phyloP scores from a whole-genome alignment of 2,888 invertebrate species.

The Aphelenchoides bicaudatus region DNA sequence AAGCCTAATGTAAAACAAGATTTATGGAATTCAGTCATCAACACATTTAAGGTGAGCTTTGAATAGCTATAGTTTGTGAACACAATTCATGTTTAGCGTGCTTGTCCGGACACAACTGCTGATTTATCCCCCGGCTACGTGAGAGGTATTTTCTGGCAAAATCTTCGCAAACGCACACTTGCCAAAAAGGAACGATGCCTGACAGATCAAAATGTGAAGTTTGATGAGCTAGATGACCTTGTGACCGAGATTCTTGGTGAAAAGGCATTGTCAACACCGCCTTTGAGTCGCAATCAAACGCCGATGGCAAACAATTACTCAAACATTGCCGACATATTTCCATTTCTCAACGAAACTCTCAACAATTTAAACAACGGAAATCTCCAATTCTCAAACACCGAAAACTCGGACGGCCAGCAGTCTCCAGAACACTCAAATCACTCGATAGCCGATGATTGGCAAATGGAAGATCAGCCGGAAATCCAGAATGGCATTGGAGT shows the following conservation, averaged over 20 bases:
- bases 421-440: constrained; percentile 8
- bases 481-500: not conserved
- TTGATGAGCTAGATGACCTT: constrained; percentile 19
- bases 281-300: not conserved
- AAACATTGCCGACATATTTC: constrained; percentile 15
- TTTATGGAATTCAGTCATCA: constrained; percentile 11
- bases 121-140: constrained; percentile 15
- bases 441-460: constrained; percentile 5
- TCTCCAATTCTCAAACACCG: not conserved
- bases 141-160: constrained; percentile 19
- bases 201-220: constrained; percentile 19
- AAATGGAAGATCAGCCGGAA: not conserved
- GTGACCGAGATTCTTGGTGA: constrained; percentile 15
- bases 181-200: constrained; percentile 14
- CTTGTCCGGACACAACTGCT: constrained; percentile 18
- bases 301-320: not conserved
- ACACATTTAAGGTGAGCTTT: too few relatives aligned
- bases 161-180: constrained; percentile 17
- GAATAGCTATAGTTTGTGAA: too few relatives aligned
- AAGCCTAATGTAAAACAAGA: constrained; percentile 13
- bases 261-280: not conserved
- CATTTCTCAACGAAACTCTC: constrained; percentile 12
- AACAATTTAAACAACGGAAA: constrained; percentile 13
- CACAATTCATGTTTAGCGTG: too few relatives aligned
- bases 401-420: not conserved